Percentiles rank a stretch among this genome's conserved stretches.
Conservation (phyloP, 2,113 vertebrate species). For the Ailurus styani region DNA sequence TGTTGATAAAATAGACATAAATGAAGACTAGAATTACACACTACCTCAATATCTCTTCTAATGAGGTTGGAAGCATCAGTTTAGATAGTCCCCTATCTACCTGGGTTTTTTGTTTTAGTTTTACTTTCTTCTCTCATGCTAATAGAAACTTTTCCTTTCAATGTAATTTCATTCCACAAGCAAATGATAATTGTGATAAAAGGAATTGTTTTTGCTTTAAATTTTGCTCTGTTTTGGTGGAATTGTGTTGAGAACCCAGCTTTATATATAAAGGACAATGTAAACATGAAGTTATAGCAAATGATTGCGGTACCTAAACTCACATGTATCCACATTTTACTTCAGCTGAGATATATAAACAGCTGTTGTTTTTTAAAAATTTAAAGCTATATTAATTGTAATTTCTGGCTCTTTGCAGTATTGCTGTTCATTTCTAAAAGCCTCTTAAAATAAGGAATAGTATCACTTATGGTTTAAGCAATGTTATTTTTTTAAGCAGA, state of each 20-base stretch:
- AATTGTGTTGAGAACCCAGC: neutral
- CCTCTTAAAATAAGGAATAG: slow-evolving; percentile 49
- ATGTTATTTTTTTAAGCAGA: slow-evolving; percentile 59
- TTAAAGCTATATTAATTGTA: slow-evolving; percentile 3
- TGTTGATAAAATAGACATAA: neutral
- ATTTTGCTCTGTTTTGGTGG: neutral
- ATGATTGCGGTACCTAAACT: neutral
- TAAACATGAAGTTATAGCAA: neutral
- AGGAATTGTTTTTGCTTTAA: neutral
- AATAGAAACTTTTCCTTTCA: neutral
- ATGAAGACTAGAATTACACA: neutral
- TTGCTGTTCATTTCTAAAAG: slow-evolving; percentile 46
- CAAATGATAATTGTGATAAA: neutral
- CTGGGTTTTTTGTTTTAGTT: neutral
- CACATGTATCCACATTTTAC: neutral
- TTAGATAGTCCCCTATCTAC: neutral
- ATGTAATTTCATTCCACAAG: neutral
- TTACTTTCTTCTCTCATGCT: neutral
- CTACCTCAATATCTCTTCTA: neutral
- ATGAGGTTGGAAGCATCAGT: neutral
- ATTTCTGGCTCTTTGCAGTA: slow-evolving; percentile 8
- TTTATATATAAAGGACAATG: neutral
- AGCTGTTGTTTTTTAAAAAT: neutral
- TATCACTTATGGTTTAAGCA: slow-evolving; percentile 46
- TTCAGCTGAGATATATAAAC: neutral